Evolutionary conservation across 2,888 invertebrate species (phyloP), one percentile per base, ranked within the genome.

Genomic region (Caradrina kadenii): DNA sequence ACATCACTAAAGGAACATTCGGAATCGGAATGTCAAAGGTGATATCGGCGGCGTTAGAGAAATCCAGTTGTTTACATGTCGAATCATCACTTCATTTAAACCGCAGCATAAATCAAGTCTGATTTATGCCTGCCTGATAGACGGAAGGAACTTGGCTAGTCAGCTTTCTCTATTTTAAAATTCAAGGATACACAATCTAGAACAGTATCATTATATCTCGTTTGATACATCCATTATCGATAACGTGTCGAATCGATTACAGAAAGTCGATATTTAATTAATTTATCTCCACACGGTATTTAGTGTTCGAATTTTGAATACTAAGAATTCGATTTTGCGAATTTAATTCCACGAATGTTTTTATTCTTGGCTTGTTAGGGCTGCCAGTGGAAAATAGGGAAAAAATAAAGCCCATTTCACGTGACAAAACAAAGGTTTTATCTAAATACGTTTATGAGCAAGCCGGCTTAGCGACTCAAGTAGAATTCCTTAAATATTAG

Each of bases 401-500:
- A 53, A 69, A 80, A 80, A 54, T 49, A 65, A 65, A 56, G 64
- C 58, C 56, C 67, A 55, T 76, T 83, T 68, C 42, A 69, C 48
- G 67, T 78, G 74, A 76, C 83, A 82, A 73, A 78, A 82, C 75
- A 80, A 76, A 63, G 73, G 67, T 79, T 80, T 85, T 83, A 85
- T 82, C 84, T 82, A 75, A 80, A 83, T 72, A 68, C 69, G 76
- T 81, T 80, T 77, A 79, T 80, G 77, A 81, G 79, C 80, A 74
- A 80, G 78, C 81, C 81, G 80, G 75, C 73, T 81, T 73, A 73
- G 72, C 63, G 63, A 52, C 73, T 79, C 74, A 82, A 83, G 82
- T 87, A 85, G 86, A 91, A 93, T 92, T 91, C 91, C 87, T 89
- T 88, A 94, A 94, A 94, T 93, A 93, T 94, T 94, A 92, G 90